Evolutionary conservation across 2,113 vertebrate species (phyloP).

Genomic region (Apodemus speciosus): DNA sequence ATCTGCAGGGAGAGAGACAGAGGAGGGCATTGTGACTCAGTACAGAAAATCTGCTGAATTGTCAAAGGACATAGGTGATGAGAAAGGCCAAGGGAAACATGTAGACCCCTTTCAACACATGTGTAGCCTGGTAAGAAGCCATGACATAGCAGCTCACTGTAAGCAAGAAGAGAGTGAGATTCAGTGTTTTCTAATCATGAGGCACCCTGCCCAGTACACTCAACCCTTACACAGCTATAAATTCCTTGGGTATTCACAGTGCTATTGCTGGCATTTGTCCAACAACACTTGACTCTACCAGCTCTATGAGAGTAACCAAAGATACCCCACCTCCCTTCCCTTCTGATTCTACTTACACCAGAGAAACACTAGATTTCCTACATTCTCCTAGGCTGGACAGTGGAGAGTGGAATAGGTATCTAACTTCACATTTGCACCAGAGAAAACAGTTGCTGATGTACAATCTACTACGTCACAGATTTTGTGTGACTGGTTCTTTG

Average conservation of each 20-base stretch:
- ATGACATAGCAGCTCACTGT: no score
- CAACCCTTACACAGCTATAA: not conserved
- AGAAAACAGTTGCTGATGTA: not conserved
- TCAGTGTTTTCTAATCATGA: not conserved
- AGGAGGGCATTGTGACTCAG: not conserved
- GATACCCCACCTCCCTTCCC: not conserved
- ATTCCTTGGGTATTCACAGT: not conserved
- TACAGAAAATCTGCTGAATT: not conserved
- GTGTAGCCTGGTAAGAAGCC: not conserved
- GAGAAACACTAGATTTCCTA: not conserved
- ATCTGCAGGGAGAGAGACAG: not conserved
- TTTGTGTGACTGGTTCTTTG: not conserved
- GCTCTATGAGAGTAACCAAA: not conserved
- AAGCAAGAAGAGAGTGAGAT: not conserved
- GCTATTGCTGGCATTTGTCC: conserved; percentile 18
- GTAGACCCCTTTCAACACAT: not conserved
- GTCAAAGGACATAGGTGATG: not conserved
- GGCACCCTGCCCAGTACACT: no score
- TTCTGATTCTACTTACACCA: not conserved
- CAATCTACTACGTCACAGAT: not conserved
- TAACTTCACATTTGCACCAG: not conserved
- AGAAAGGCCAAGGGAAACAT: not conserved
- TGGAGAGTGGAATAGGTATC: rapidly evolving
- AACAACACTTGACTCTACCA: not conserved
- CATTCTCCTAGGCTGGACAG: not conserved